A percentile compares a stretch with the other conserved stretches of the same genome.
Conservation (phyloP, 2,797 vertebrate genomes). For the Sylvia borin region DNA sequence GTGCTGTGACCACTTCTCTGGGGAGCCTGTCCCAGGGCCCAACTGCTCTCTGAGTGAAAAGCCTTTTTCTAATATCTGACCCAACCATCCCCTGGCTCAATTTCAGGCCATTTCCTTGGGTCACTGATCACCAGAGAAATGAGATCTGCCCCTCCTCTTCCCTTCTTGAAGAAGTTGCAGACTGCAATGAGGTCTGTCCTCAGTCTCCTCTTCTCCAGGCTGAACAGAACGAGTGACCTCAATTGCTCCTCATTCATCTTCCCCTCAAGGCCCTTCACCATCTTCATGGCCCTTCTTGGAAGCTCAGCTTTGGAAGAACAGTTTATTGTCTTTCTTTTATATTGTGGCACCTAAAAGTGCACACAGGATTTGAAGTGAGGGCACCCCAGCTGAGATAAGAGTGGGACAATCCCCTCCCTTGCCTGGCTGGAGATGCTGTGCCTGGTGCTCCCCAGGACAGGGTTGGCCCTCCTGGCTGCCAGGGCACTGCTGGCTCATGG, state of each 20-base stretch:
- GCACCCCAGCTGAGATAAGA: accelerated
- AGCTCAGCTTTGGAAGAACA: no score
- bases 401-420: neutral
- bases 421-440: accelerated
- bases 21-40: neutral
- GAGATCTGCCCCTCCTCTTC: neutral
- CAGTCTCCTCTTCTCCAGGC: neutral
- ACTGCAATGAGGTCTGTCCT: accelerated
- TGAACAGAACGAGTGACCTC: neutral
- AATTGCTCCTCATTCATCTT: accelerated
- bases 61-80: accelerated
- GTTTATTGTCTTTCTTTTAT: neutral
- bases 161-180: neutral
- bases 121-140: no score
- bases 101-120: neutral
- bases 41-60: neutral
- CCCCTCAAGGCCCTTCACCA: neutral
- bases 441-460: accelerated
- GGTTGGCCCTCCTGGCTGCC: accelerated
- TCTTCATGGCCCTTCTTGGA: neutral
- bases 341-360: neutral
- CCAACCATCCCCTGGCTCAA: accelerated
- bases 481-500: neutral
- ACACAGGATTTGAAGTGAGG: neutral
- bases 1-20: no score